Base-by-base conservation (phyloP, 2,797 vertebrate genomes). In the Acipenser oxyrinchus region DNA sequence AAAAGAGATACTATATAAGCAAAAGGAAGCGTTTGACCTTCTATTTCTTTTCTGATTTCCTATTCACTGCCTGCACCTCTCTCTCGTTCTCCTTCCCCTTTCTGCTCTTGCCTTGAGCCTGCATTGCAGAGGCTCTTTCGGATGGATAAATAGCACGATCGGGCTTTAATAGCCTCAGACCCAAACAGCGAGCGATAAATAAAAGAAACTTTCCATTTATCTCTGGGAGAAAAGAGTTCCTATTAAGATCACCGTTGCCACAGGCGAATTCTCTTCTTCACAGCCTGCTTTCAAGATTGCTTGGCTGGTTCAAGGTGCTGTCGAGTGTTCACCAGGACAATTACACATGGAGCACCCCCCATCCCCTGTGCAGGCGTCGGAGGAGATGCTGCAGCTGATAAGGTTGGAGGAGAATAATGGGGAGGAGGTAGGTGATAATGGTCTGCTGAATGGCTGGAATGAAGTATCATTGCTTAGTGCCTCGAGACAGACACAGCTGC, bases 271-370 rank as follows among this genome's bases (percentile, higher is more conserved):
- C 81, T 88, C 93, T 92, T 85, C 88, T 83, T 90, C 84, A 75
- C 85, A 87, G 89, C 86, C 84, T 86, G 87, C 89, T 93, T 92
- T 88, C 88, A 88, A 96, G 93, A 98, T 96, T 96, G 93, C 91
- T 91, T 93, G 90, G 91, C 92, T 89, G 79, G 93, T 95, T 96
- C 93, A 95, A 95, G 95, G 93, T 97, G 92, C 93, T 96, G 94
- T 95, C 93, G 89, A 96, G 93, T 92, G 90, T 90, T 91, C 94
- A 93, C 93, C 88, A 81, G 91, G 91, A 97, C 95, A 97, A 97
- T 99, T 97, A 96, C 93, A 90, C 86, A 82, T 82, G 83, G 92
- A 91, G 92, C 88, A 84, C 80, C 73, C 71, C 37, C 79, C 84
- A 81, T 80, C 84, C 83, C 85, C 83, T 87, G 88, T 87, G 86